Percentiles rank a stretch among this genome's conserved stretches.
Conservation (phyloP, 2,888 invertebrate species). For the Cheilosia variabilis region DNA sequence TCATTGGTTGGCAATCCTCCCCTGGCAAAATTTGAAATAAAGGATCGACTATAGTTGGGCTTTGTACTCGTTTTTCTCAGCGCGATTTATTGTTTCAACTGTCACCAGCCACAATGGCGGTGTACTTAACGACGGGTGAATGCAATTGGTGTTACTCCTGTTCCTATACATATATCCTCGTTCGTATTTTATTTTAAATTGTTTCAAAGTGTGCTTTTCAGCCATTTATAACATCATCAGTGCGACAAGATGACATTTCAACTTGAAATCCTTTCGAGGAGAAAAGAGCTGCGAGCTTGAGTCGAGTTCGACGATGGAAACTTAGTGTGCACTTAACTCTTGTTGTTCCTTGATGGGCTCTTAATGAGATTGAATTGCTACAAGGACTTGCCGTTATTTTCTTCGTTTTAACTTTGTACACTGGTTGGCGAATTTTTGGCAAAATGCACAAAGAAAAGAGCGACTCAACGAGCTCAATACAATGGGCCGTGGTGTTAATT, state of each 20-base stretch:
- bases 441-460: constrained; percentile 42
- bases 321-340: constrained; percentile 64
- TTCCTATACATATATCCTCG: constrained; percentile 26
- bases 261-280: constrained; percentile 40
- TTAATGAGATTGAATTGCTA: constrained; percentile 48
- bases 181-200: constrained; percentile 53
- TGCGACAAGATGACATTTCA: constrained; percentile 53
- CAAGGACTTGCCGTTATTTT: constrained; percentile 68
- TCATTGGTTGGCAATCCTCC: constrained; percentile 58
- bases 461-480: constrained; percentile 7
- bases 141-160: constrained; percentile 46
- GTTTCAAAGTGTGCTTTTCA: constrained; percentile 49
- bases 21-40: constrained; percentile 66
- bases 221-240: constrained; percentile 6
- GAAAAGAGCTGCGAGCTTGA: constrained; percentile 33
- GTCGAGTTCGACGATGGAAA: constrained; percentile 33
- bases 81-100: constrained; percentile 69
- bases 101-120: constrained; percentile 64
- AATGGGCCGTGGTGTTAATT: constrained; percentile 16
- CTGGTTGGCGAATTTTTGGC: constrained; percentile 52
- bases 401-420: constrained; percentile 29
- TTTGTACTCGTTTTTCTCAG: constrained; percentile 41
- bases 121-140: constrained; percentile 45
- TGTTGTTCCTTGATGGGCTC: constrained; percentile 70
- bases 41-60: constrained; percentile 61